Percentiles rank a stretch among this genome's conserved stretches.
These are phyloP conservation scores for Halictus ligatus DNA, from an alignment of 2,888 invertebrate species.

Conservation along the genomic window DNA sequence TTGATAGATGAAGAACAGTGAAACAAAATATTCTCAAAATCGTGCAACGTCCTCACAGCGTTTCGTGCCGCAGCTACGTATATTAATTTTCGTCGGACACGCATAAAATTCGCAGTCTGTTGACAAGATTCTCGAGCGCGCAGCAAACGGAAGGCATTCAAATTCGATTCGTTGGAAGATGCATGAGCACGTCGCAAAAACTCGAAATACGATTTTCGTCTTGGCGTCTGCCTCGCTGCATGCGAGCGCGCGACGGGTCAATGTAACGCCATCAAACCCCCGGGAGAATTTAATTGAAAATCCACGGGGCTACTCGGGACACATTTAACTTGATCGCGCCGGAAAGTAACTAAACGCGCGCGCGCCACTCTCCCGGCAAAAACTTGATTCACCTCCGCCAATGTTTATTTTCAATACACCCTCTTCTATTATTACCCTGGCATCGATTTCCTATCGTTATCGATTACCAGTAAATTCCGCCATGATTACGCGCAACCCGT, in stretches of 20 bases:
- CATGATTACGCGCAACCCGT: conserved; percentile 12
- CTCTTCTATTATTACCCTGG: conserved; percentile 49
- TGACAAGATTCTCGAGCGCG: too few species aligned
- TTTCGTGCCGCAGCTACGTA: too few species aligned
- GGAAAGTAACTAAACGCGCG: neutral
- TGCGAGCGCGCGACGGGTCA: neutral
- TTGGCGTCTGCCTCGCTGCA: too few species aligned
- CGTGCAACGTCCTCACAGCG: too few species aligned
- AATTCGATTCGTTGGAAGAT: neutral
- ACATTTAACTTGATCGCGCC: conserved; percentile 20
- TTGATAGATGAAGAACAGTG: too few species aligned
- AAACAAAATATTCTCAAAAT: too few species aligned
- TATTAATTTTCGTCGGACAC: too few species aligned
- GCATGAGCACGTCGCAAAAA: neutral
- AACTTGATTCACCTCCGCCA: conserved; percentile 52
- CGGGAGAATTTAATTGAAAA: neutral
- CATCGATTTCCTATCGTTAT: conserved; percentile 57
- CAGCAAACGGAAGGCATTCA: neutral
- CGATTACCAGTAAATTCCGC: conserved; percentile 46
- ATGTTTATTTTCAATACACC: conserved; percentile 61
- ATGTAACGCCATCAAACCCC: neutral
- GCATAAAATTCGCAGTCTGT: too few species aligned
- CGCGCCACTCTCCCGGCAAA: neutral
- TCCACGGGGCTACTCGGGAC: conserved; percentile 6
- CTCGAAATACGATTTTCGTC: neutral